Conservation (phyloP, 2,888 invertebrate species). For the Brachyopa scutellaris region DNA sequence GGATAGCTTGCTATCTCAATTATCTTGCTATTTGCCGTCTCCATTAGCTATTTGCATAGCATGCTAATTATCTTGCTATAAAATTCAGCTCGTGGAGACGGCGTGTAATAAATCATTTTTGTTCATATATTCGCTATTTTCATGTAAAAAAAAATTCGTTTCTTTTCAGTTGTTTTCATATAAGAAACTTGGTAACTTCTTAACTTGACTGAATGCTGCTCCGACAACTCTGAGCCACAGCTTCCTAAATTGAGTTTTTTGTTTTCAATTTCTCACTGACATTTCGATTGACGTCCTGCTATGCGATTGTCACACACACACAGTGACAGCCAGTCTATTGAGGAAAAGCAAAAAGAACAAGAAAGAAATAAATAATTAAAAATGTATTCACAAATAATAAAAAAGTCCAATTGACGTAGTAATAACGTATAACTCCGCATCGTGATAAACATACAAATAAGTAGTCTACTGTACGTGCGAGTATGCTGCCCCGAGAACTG, state of each 20-base stretch:
- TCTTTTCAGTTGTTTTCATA: no score
- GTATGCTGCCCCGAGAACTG: constrained; percentile 12
- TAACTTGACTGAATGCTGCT: no score
- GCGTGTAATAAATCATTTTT: no score
- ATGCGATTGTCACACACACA: constrained; percentile 42
- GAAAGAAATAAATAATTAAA: constrained; percentile 18
- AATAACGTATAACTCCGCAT: not conserved
- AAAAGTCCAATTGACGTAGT: constrained; percentile 48
- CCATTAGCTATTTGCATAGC: no score
- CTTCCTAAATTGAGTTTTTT: constrained; percentile 20
- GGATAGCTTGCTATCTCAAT: no score
- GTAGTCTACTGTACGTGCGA: constrained; percentile 4
- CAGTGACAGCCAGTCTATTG: no score
- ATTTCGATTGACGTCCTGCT: constrained; percentile 60
- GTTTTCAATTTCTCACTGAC: constrained; percentile 25
- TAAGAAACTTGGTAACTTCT: no score
- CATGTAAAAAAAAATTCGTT: no score
- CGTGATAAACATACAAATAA: constrained; percentile 19
- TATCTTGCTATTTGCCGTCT: no score
- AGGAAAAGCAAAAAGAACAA: constrained; percentile 3
- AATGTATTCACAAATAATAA: constrained; percentile 35
- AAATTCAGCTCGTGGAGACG: no score
- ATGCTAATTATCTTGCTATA: no score
- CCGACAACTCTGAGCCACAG: not conserved
- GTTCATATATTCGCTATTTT: no score